Conservation (phyloP, 1,140 invertebrate genomes). For the Conus ventricosus region DNA sequence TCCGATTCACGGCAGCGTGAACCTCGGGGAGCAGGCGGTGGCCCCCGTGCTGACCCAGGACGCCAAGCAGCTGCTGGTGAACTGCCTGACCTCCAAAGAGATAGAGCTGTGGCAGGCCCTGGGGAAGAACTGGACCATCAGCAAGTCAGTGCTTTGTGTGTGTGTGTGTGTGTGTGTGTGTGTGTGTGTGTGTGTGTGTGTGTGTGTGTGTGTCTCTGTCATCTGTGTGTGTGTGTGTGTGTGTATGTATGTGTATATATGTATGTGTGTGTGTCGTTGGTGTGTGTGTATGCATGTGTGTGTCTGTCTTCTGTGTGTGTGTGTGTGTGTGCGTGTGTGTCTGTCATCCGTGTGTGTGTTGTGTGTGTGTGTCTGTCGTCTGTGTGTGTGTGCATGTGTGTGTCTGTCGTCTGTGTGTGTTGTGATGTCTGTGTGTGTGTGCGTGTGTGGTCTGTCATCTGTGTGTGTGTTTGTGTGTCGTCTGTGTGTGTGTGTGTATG, state of each 20-base stretch:
- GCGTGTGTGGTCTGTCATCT: too few species aligned
- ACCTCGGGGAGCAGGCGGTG: constrained; percentile 87
- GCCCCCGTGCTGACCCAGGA: constrained; percentile 94
- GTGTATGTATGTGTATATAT: neutral
- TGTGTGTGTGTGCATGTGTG: too few species aligned
- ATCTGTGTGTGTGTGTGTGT: neutral
- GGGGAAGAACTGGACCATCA: constrained; percentile 93
- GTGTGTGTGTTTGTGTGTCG: too few species aligned
- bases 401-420: too few species aligned
- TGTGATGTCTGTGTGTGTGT: too few species aligned
- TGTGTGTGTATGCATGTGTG: constrained; percentile 2
- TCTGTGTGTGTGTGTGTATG: too few species aligned
- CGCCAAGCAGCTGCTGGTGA: constrained; percentile 94
- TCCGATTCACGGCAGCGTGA: constrained; percentile 75
- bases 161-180: constrained; percentile 16
- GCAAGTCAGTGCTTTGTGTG: constrained; percentile 77
- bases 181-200: neutral
- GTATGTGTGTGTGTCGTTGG: neutral
- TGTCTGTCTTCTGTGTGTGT: neutral
- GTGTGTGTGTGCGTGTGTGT: too few species aligned
- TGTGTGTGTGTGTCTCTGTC: neutral
- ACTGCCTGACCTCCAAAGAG: constrained; percentile 98
- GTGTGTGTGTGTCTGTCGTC: too few species aligned
- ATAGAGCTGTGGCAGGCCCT: constrained; percentile 98
- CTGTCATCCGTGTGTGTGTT: too few species aligned